Percentiles rank a stretch among this genome's conserved stretches.
Evolutionary conservation across 2,888 invertebrate species (phyloP).

Genomic region (Sisyra nigra): DNA sequence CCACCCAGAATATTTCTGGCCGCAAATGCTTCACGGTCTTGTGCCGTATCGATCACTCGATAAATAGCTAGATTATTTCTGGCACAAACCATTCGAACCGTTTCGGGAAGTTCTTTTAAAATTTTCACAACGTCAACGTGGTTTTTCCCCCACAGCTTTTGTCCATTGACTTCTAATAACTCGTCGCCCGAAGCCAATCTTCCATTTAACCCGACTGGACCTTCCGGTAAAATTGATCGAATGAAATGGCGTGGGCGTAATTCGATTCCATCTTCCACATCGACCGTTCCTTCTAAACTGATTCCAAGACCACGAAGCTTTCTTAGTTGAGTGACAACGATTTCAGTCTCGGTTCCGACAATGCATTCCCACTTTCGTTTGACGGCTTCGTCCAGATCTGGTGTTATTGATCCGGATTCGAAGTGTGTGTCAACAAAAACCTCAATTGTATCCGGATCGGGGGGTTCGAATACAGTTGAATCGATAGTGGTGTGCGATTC

Average conservation of each 20-base stretch:
- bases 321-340: constrained; percentile 81
- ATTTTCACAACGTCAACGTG: constrained; percentile 95
- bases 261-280: constrained; percentile 93
- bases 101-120: constrained; percentile 78
- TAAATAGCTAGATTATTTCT: constrained; percentile 40
- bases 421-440: constrained; percentile 28
- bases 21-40: constrained; percentile 65
- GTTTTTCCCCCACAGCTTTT: constrained; percentile 76
- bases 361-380: constrained; percentile 66
- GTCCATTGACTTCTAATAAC: constrained; percentile 89
- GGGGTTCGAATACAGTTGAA: constrained; percentile 47
- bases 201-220: constrained; percentile 88
- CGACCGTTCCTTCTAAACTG: constrained; percentile 95
- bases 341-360: constrained; percentile 68
- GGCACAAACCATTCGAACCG: constrained; percentile 86
- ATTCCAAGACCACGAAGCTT: constrained; percentile 92
- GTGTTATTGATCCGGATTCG: constrained; percentile 25
- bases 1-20: constrained; percentile 71
- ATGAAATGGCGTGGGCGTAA: constrained; percentile 98
- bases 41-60: constrained; percentile 57
- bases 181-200: constrained; percentile 90
- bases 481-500: constrained; percentile 71
- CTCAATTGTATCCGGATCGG: constrained; percentile 25
- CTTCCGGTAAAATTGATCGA: constrained; percentile 86
- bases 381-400: constrained; percentile 43